A percentile compares a stretch with the other conserved stretches of the same genome.
phyloP scores from a whole-genome alignment of 1,140 invertebrate species.

The Microplitis mediator region DNA sequence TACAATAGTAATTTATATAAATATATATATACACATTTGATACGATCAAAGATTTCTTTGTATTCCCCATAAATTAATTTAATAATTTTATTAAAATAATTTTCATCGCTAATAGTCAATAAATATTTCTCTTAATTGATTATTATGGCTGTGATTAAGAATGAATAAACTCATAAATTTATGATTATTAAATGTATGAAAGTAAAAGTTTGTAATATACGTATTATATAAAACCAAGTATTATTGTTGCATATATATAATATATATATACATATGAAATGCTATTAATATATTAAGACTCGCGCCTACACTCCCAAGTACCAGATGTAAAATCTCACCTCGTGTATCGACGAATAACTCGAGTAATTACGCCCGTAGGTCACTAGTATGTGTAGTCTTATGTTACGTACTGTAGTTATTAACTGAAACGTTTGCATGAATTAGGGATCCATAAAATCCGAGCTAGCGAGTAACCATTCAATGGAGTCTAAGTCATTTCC shows the following conservation, averaged over 20 bases:
- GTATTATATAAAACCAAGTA: too few species aligned
- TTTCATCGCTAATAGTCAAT: too few species aligned
- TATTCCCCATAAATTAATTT: neutral
- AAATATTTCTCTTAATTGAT: too few species aligned
- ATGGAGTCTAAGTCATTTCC: conserved; percentile 7
- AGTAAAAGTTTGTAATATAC: too few species aligned
- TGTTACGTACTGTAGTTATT: conserved; percentile 29
- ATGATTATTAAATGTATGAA: too few species aligned
- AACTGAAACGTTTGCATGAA: conserved; percentile 40
- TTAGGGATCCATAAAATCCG: conserved; percentile 35
- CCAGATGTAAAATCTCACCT: conserved; percentile 25
- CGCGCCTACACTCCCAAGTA: conserved; percentile 32
- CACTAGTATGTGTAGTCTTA: neutral
- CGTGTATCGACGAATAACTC: conserved; percentile 36
- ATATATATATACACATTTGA: neutral
- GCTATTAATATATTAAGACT: conserved; percentile 36
- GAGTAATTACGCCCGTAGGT: conserved; percentile 40
- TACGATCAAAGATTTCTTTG: conserved; percentile 37
- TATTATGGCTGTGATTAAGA: too few species aligned
- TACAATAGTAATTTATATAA: neutral
- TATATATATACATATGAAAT: conserved; percentile 1
- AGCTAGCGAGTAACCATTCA: conserved; percentile 18
- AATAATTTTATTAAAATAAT: too few species aligned
- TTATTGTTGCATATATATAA: neutral
- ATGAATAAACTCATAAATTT: too few species aligned